These are phyloP conservation scores for Cylas formicarius DNA, from an alignment of 1,140 invertebrate species.

Conservation along the genomic window DNA sequence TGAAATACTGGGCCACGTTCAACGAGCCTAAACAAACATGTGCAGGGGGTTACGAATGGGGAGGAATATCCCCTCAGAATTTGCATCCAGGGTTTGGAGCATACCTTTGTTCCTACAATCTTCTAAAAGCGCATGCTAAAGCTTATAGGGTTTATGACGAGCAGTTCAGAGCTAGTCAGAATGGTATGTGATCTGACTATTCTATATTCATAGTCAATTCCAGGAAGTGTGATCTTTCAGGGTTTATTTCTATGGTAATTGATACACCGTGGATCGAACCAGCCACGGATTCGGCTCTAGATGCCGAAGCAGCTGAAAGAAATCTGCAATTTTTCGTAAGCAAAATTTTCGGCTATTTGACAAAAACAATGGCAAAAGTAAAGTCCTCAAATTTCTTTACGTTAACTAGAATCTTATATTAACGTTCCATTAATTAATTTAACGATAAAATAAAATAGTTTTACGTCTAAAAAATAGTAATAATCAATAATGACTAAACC, in stretches of 20 bases:
- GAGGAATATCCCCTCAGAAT: slow-evolving; percentile 25
- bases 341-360: no score
- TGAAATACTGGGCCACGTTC: slow-evolving; percentile 61
- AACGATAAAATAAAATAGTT: no score
- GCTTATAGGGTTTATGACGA: slow-evolving; percentile 31
- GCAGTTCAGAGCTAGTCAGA: slow-evolving; percentile 26
- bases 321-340: no score
- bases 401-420: no score
- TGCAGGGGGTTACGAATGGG: slow-evolving; percentile 21
- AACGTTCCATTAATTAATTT: no score
- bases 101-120: slow-evolving; percentile 30
- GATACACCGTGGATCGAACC: slow-evolving; percentile 16
- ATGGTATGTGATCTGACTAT: slow-evolving; percentile 17
- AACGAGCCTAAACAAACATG: slow-evolving; percentile 65
- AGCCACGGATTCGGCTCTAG: slow-evolving; percentile 7
- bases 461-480: no score
- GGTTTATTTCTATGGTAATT: slow-evolving; percentile 14
- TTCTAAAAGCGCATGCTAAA: slow-evolving; percentile 31
- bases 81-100: slow-evolving; percentile 28
- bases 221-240: no score
- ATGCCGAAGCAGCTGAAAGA: slow-evolving; percentile 16
- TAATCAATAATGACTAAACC: no score
- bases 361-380: no score
- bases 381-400: no score
- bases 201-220: no score